Evolutionary conservation across 2,888 invertebrate species (phyloP), one percentile per base, ranked within the genome.

Genomic region (Phania funesta): DNA sequence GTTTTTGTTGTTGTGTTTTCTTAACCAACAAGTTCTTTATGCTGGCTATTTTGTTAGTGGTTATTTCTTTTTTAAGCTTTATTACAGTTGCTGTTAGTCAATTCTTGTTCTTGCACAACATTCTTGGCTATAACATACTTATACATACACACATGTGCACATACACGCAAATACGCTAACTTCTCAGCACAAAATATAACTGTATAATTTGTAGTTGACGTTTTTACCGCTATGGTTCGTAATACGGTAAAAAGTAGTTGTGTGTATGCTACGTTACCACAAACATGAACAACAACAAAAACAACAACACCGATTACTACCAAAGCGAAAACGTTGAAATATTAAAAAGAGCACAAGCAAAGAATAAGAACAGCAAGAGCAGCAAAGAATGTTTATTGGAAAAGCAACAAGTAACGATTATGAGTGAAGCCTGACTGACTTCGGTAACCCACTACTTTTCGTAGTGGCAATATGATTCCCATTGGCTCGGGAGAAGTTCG

Each of bases 161-260:
- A 46, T 7, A 62, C 32, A 22, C n/a, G 2, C 24, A 44, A 7
- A 26, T 24, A 11, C 11, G 44, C 18, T 48, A 18, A 75, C 58
- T 71, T 41, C 67, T 60, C 35, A 54, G 60, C 58, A 44, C 64
- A 64, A 58, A 67, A 74, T 71, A 84, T 91, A 91, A 91, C 90
- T 88, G 90, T 91, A 90, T 87, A 87, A 89, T 90, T 90, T 91
- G 90, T 91, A 91, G 91, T 89, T 89, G 90, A 88, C 87, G 88
- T 87, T 88, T 90, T 90, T 91, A 91, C 91, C 91, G 91, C 90
- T 91, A 91, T 88, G 88, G 90, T 90, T 90, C 90, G 90, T 87
- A 87, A 86, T 90, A 91, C 90, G 89, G 90, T 90, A 89, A 90
- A 86, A 32, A 41, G 9, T 46, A 16, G n/a, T 22, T 52, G 60